Evolutionary conservation across 2,797 vertebrate species (phyloP), one percentile per base, ranked within the genome.

Genomic region (Cyprinella venusta): DNA sequence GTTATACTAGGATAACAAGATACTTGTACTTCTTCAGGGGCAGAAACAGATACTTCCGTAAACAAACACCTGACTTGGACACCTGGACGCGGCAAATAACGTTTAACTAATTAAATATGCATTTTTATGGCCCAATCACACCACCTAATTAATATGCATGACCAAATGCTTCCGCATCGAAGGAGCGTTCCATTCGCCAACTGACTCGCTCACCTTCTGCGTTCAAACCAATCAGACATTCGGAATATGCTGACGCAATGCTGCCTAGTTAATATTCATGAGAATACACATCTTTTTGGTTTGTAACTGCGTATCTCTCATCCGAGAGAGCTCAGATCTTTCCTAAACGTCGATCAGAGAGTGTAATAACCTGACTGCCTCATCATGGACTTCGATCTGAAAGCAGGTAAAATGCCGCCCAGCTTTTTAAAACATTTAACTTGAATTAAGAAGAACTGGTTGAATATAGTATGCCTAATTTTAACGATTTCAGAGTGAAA

Each of bases 341-440:
- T 4, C 69, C n/a, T 8, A 48, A 18, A 61, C 40, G 4, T 38
- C 7, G 19, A 13, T 63, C 68, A 36, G 56, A 50, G 4, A 12
- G 15, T 45, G 16, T 0, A 5, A 1, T 16, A 3, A 2, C 19
- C n/a, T n/a, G n/a, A n/a, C 18, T 26, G 5, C 0, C 10, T 3
- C 45, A 59, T 68, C 77, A 88, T 88, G 88, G 82, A 85, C 38
- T 83, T 88, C 12, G 85, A 88, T 71, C 69, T 88, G 42, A 4
- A 5, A 6, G 48, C 82, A 80, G 88, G 88, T 87, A 42, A 76
- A 26, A 6, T 16, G 0, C 8, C 6, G 45, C 15, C 5, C 45
- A 16, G 13, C 45, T 16, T 0, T n/a, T 18, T 12, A 6, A 36
- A 54, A 33, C 9, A 6, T 19, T 30, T 40, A 33, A 8, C 2